phyloP scores from a whole-genome alignment of 2,797 vertebrate species.

The Gambelia wislizenii region DNA sequence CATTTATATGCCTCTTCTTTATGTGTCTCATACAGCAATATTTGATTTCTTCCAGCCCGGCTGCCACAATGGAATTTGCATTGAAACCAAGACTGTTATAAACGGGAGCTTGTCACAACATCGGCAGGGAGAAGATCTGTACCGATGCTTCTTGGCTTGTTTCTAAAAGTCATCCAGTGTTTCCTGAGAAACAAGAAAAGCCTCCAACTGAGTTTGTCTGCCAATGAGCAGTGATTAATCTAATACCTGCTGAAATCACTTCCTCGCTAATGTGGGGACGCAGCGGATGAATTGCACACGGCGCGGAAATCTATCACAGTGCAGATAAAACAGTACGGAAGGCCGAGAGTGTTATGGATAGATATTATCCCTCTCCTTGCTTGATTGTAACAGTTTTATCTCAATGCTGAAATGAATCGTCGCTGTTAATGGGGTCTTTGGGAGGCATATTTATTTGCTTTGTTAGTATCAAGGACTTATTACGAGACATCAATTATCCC shows the following conservation, averaged over 20 bases:
- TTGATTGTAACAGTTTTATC: constrained; percentile 66
- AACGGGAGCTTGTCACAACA: constrained; percentile 23
- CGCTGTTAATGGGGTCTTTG: constrained; percentile 58
- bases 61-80: constrained; percentile 39
- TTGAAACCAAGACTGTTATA: constrained; percentile 40
- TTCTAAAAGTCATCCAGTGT: constrained; percentile 61
- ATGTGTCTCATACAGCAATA: background rate
- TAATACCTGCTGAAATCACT: constrained; percentile 60
- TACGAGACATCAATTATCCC: constrained; percentile 69
- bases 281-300: constrained; percentile 56
- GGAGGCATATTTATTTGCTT: constrained; percentile 71
- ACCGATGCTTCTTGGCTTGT: constrained; percentile 39
- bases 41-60: constrained; percentile 45
- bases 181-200: constrained; percentile 48
- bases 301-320: constrained; percentile 9
- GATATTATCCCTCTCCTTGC: constrained; percentile 65
- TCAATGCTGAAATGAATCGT: constrained; percentile 65
- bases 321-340: constrained; percentile 64
- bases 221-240: constrained; percentile 67
- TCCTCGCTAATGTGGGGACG: constrained; percentile 44
- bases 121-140: constrained; percentile 42
- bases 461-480: constrained; percentile 66
- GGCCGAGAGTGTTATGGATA: constrained; percentile 57
- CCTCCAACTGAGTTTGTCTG: constrained; percentile 48
- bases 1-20: background rate